Percentiles rank a stretch among this genome's conserved stretches.
Conservation (phyloP, 2,888 invertebrate genomes). For the Psylliodes chrysocephalus region DNA sequence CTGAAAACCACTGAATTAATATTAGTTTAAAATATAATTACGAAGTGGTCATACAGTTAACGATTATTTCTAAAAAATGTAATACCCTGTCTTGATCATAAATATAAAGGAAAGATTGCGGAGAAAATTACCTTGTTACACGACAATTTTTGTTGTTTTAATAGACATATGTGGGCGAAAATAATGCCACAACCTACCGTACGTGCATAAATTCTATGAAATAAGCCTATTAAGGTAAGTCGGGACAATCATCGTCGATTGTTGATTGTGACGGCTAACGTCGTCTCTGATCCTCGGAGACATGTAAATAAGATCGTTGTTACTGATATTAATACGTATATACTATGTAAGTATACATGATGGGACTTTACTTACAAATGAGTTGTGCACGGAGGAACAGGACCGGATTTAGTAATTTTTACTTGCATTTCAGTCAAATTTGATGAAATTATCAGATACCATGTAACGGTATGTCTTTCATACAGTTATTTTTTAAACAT, state of each 20-base stretch:
- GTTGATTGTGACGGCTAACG: slow-evolving; percentile 14
- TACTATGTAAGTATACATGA: slow-evolving; percentile 17
- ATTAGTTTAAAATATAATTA: too few species aligned
- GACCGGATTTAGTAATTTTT: too few species aligned
- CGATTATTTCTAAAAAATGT: neutral
- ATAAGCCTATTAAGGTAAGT: slow-evolving; percentile 21
- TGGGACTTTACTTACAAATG: slow-evolving; percentile 28
- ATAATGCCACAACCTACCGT: slow-evolving; percentile 19
- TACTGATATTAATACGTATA: slow-evolving; percentile 26
- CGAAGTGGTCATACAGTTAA: too few species aligned
- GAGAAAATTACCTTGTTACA: neutral
- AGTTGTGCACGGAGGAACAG: neutral
- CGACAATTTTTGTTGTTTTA: slow-evolving; percentile 11
- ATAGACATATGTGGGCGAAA: slow-evolving; percentile 22
- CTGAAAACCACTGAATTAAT: too few species aligned
- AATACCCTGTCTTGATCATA: neutral
- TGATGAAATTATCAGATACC: too few species aligned
- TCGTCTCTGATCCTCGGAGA: slow-evolving; percentile 21
- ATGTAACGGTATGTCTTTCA: too few species aligned
- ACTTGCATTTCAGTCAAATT: too few species aligned
- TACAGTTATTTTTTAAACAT: too few species aligned
- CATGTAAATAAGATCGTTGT: slow-evolving; percentile 32
- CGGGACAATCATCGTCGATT: slow-evolving; percentile 19
- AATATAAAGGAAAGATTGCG: neutral
- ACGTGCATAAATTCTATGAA: slow-evolving; percentile 24